Percentiles rank a stretch among this genome's conserved stretches.
Evolutionary conservation across 2,113 vertebrate species (phyloP).

Genomic region (Phocoena sinus): DNA sequence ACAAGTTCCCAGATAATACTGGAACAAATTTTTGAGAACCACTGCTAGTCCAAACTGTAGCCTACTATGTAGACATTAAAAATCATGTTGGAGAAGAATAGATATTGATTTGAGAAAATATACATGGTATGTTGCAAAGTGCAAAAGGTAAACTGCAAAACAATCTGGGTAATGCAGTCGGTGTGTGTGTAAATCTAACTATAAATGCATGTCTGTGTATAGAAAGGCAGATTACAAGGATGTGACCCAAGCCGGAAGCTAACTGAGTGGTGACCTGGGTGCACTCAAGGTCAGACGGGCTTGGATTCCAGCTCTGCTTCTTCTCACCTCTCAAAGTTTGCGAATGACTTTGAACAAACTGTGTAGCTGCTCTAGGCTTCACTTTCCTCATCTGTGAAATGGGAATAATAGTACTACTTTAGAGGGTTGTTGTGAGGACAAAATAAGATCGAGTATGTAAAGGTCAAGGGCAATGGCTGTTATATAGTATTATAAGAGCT

Average conservation of each 20-base stretch:
- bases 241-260: background rate
- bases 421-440: background rate
- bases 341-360: background rate
- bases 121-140: background rate
- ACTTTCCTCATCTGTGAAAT: background rate
- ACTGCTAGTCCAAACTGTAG: conserved; percentile 10
- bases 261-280: accelerated
- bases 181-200: background rate
- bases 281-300: background rate
- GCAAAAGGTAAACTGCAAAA: background rate
- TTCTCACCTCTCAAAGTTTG: background rate
- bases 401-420: background rate
- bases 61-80: conserved; percentile 38
- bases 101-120: conserved; percentile 45
- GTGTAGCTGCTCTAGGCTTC: background rate
- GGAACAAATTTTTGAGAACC: background rate
- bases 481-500: background rate
- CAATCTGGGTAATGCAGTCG: background rate
- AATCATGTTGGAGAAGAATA: conserved; percentile 27
- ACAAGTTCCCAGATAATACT: background rate
- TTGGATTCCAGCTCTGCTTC: background rate
- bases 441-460: background rate
- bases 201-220: background rate
- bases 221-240: background rate
- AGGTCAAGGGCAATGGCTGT: background rate